Percentiles rank a stretch among this genome's conserved stretches.
phyloP scores from a whole-genome alignment of 1,140 invertebrate species.

The Lasioglossum baleicum region DNA sequence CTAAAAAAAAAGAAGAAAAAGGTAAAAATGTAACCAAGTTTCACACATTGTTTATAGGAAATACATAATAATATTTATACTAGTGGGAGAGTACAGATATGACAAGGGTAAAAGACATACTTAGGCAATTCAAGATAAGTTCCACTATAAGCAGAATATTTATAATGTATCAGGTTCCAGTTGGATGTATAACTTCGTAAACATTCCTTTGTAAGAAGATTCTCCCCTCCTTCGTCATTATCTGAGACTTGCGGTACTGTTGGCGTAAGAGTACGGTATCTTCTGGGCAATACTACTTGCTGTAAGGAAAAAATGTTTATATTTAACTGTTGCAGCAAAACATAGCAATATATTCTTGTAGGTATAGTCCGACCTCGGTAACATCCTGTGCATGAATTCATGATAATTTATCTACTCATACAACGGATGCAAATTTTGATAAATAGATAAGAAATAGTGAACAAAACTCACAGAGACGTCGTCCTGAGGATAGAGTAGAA shows the following conservation, averaged over 20 bases:
- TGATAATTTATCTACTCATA: slow-evolving; percentile 48
- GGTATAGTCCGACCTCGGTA: not conserved
- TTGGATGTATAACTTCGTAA: slow-evolving; percentile 91
- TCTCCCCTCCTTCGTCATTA: slow-evolving; percentile 78
- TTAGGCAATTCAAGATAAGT: slow-evolving; percentile 91
- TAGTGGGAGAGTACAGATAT: not conserved
- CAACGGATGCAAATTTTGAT: slow-evolving; percentile 39
- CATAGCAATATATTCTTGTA: not conserved
- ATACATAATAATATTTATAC: not conserved
- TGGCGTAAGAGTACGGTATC: slow-evolving; percentile 87
- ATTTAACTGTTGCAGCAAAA: not conserved
- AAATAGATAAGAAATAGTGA: slow-evolving; percentile 43
- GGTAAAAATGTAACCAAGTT: not conserved
- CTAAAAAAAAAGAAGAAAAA: slow-evolving; percentile 72
- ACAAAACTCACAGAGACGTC: slow-evolving; percentile 90
- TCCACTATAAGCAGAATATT: slow-evolving; percentile 91
- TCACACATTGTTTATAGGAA: not conserved
- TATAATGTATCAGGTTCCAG: slow-evolving; percentile 93
- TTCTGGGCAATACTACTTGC: slow-evolving; percentile 89
- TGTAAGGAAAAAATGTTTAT: slow-evolving; percentile 65
- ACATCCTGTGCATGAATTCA: slow-evolving; percentile 17
- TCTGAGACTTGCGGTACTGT: slow-evolving; percentile 81
- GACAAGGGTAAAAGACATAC: slow-evolving; percentile 77
- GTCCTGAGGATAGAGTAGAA: slow-evolving; percentile 93
- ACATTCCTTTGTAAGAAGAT: slow-evolving; percentile 91